Base-by-base conservation (phyloP, 1,140 invertebrate genomes). In the Idris sp. region DNA sequence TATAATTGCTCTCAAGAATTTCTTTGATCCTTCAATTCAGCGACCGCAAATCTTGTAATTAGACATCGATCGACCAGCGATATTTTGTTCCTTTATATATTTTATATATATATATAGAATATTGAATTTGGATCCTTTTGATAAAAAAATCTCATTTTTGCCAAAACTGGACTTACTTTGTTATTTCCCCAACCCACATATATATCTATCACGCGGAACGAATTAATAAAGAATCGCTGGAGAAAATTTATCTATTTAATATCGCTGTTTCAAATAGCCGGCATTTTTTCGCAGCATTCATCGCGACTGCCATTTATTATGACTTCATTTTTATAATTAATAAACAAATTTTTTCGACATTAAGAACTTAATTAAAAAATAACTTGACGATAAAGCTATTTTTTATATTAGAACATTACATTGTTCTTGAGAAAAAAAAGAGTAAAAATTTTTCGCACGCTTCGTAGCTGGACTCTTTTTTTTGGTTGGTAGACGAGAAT, bases 1-100 rank as follows among this genome's bases (percentile, higher is more conserved):
- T 51, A 44, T 64, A 72, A 72, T 72, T 72, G 68, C 68, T 72
- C 68, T 72, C 64, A 49, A 72, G 59, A 64, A 58, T 28, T 64
- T 72, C 68, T 64, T 62, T 72, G 58, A 72, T 72, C 68, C 62
- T 64, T 72, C 15, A 58, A 72, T 72, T 64, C 54, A 41, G 10
- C 11, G 35, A 56, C 43, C 58, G 33, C 59, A 26, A 72, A 49
- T 38, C 41, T 38, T 58, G 38, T 49, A 58, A 72, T 72, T 62
- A 72, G 56, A 72, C 68, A 72, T 71, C 43, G 68, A 72, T 64
- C 68, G 58, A 35, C 46, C n/a, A 16, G 44, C 19, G 44, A n/a
- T n/a, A n/a, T n/a, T n/a, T n/a, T n/a, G n/a, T n/a, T n/a, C n/a
- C n/a, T n/a, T n/a, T n/a, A n/a, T n/a, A n/a, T n/a, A n/a, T n/a